Conservation (phyloP, 2,888 invertebrate species). For the Agrotis ipsilon region DNA sequence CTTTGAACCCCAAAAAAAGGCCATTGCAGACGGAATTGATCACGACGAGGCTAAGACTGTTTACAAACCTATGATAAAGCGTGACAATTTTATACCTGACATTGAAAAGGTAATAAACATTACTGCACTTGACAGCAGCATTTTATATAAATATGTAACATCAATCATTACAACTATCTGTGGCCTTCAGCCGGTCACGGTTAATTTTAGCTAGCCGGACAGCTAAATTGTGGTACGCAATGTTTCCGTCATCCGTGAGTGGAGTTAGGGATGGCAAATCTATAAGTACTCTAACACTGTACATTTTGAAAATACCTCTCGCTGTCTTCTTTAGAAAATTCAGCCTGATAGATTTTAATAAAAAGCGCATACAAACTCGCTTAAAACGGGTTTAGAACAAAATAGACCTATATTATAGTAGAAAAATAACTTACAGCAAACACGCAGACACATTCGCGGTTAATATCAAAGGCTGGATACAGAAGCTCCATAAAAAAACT, state of each 20-base stretch:
- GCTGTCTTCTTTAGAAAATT: no score
- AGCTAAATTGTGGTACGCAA: slow-evolving; percentile 45
- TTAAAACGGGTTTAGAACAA: no score
- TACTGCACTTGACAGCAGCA: slow-evolving; percentile 30
- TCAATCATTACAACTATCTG: slow-evolving; percentile 58
- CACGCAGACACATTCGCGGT: no score
- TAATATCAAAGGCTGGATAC: no score
- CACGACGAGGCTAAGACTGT: not conserved
- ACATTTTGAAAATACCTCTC: not conserved
- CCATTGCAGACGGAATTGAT: not conserved
- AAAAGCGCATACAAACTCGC: no score
- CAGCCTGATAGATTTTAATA: no score
- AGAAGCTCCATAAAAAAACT: no score
- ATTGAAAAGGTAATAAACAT: slow-evolving; percentile 14
- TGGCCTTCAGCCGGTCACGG: slow-evolving; percentile 49
- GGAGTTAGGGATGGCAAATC: slow-evolving; percentile 13
- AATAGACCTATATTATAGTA: no score
- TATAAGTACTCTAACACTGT: no score
- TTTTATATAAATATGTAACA: slow-evolving; percentile 49
- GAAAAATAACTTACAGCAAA: no score
- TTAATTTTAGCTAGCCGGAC: slow-evolving; percentile 49
- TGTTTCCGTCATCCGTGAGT: slow-evolving; percentile 50
- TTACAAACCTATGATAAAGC: not conserved
- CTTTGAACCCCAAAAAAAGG: no score
- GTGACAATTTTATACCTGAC: not conserved